Evolutionary conservation across 2,113 vertebrate genomes (phyloP).

Genomic region (Odocoileus virginianus): DNA sequence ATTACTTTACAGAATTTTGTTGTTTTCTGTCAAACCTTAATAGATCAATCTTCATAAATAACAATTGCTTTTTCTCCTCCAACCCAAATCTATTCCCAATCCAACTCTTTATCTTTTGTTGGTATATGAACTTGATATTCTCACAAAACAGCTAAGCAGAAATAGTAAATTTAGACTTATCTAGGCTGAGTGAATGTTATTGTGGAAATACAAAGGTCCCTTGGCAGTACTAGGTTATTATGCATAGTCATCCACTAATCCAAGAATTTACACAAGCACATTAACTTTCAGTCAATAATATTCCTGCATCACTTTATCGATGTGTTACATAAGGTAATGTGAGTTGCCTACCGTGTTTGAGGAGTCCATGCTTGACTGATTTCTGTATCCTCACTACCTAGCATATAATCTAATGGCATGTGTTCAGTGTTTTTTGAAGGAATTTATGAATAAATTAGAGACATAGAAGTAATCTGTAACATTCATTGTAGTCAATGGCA

Average conservation of each 20-base stretch:
- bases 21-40: background rate
- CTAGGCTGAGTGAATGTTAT: background rate
- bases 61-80: background rate
- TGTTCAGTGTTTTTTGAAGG: background rate
- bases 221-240: background rate
- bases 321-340: background rate
- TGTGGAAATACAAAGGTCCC: background rate
- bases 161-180: background rate
- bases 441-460: background rate
- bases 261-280: background rate
- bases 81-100: background rate
- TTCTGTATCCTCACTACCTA: background rate
- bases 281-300: background rate
- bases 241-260: background rate
- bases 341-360: background rate
- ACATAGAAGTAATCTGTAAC: background rate
- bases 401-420: background rate
- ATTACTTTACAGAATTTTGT: background rate
- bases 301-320: background rate
- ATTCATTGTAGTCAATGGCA: background rate
- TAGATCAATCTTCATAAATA: background rate
- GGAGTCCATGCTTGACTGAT: background rate
- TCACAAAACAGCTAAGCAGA: background rate
- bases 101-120: background rate
- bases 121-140: background rate